Evolutionary conservation across 2,888 invertebrate genomes (phyloP), one percentile per base, ranked within the genome.

Genomic region (Globia sparganii): DNA sequence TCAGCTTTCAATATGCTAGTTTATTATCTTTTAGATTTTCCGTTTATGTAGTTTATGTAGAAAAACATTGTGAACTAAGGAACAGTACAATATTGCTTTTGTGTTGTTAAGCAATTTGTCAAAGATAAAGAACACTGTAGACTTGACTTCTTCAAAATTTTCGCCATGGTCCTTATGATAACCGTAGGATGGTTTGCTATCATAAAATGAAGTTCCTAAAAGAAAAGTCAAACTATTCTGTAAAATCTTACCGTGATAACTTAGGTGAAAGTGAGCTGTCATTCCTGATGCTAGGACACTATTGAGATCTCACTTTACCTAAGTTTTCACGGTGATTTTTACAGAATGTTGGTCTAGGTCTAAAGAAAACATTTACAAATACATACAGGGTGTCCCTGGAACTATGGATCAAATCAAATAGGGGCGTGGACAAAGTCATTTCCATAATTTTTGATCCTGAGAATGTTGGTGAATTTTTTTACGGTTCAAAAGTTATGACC

Each of bases 321-420:
- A 56, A n/a, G 11, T 56, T 56, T n/a, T 56, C 1, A 56, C n/a
- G n/a, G 21, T 8, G 6, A 21, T 21, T 49, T 49, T 21, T 49
- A 49, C 21, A 49, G 49, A 49, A 49, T 49, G 2, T 21, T 49
- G 3, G 21, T 49, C 8, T 1, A 25, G 11, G 28, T 28, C 37
- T 58, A 1, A 15, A 62, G 46, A n/a, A 53, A 66, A 61, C 37
- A 58, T 67, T 70, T 31, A 67, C 58, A 25, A 68, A 70, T 8
- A 67, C n/a, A n/a, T n/a, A n/a, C n/a, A n/a, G n/a, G n/a, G n/a
- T n/a, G n/a, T n/a, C n/a, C n/a, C n/a, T n/a, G n/a, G n/a, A n/a
- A n/a, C n/a, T n/a, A n/a, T n/a, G n/a, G n/a, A n/a, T n/a, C n/a
- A n/a, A n/a, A n/a, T n/a, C n/a, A n/a, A n/a, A n/a, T n/a, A n/a